These are phyloP conservation scores for Catocala nupta DNA, from an alignment of 2,888 invertebrate genomes.

Conservation along the genomic window DNA sequence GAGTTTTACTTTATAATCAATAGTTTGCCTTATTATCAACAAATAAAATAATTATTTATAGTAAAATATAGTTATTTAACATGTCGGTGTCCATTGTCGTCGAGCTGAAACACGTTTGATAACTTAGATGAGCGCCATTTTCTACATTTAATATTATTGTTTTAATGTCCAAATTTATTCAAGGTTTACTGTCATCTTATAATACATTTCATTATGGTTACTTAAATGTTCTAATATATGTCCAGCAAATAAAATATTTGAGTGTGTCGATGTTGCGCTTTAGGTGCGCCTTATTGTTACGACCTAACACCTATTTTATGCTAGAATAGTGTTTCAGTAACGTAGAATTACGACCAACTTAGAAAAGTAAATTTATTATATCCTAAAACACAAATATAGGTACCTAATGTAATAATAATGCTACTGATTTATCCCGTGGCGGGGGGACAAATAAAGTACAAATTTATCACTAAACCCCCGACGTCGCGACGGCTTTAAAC, in stretches of 20 bases:
- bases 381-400: slow-evolving; percentile 75
- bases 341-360: slow-evolving; percentile 83
- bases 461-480: slow-evolving; percentile 80
- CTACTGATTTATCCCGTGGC: slow-evolving; percentile 64
- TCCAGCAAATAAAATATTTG: slow-evolving; percentile 59
- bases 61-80: background rate
- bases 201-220: slow-evolving; percentile 57
- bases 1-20: background rate
- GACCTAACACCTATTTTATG: slow-evolving; percentile 71
- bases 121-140: slow-evolving; percentile 48
- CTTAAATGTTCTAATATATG: slow-evolving; percentile 65
- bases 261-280: slow-evolving; percentile 62
- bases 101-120: slow-evolving; percentile 33
- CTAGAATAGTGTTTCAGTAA: slow-evolving; percentile 77
- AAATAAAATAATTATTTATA: background rate
- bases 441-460: slow-evolving; percentile 81
- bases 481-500: slow-evolving; percentile 69
- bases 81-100: slow-evolving; percentile 42
- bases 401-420: slow-evolving; percentile 63
- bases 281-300: slow-evolving; percentile 51
- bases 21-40: background rate
- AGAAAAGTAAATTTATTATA: slow-evolving; percentile 71
- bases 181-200: slow-evolving; percentile 74
- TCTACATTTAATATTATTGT: slow-evolving; percentile 57
- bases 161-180: slow-evolving; percentile 78